These are phyloP conservation scores for Tyrannus savana DNA, from an alignment of 2,113 vertebrate species.

Conservation along the genomic window DNA sequence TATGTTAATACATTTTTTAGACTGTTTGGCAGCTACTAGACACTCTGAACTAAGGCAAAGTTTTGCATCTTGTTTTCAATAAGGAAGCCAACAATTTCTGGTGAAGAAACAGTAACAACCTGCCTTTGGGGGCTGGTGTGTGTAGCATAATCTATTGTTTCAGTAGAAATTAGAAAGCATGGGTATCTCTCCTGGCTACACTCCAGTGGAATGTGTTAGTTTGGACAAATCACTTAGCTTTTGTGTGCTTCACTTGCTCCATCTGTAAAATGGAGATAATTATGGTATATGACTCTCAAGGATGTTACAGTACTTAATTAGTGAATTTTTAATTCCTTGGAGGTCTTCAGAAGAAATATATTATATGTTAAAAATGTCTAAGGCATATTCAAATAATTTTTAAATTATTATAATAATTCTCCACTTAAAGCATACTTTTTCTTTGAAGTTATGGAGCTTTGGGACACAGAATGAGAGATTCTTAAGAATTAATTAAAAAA, in stretches of 20 bases:
- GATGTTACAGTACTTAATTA: constrained; percentile 58
- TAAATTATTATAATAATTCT: not conserved
- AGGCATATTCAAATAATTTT: constrained; percentile 5
- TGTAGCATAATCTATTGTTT: constrained; percentile 38
- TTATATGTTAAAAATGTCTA: constrained; percentile 37
- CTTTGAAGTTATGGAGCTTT: not conserved
- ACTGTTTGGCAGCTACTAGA: constrained; percentile 11
- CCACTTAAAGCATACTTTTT: not conserved
- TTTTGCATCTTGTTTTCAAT: constrained; percentile 37
- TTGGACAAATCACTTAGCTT: constrained; percentile 60
- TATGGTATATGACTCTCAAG: constrained; percentile 58
- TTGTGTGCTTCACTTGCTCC: constrained; percentile 53
- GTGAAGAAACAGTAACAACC: not conserved
- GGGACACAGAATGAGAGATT: not conserved
- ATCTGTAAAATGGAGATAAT: constrained; percentile 63
- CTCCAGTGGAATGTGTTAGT: constrained; percentile 38
- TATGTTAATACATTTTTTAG: not conserved
- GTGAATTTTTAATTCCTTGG: constrained; percentile 50
- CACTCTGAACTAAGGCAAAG: not conserved
- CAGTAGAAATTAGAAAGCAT: constrained; percentile 12
- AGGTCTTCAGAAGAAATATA: constrained; percentile 44
- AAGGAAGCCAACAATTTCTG: constrained; percentile 10
- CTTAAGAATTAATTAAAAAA: not conserved
- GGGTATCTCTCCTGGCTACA: constrained; percentile 39
- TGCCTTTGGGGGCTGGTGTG: constrained; percentile 24